Percentiles rank a stretch among this genome's conserved stretches.
phyloP scores from a whole-genome alignment of 1,140 invertebrate genomes.

The Halyomorpha halys region DNA sequence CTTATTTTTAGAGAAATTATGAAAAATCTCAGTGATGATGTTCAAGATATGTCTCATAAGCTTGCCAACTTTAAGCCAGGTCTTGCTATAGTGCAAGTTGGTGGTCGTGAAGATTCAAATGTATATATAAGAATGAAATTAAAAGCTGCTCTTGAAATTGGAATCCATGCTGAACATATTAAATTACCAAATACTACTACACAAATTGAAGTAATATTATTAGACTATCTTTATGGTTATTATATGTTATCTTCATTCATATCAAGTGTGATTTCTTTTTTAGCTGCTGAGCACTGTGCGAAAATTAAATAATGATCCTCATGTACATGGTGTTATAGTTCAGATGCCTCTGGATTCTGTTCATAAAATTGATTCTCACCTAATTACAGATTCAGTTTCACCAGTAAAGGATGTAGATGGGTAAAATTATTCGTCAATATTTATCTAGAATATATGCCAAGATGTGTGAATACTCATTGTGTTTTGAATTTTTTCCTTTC shows the following conservation, averaged over 20 bases:
- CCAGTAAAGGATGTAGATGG: slow-evolving; percentile 92
- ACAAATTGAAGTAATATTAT: slow-evolving; percentile 61
- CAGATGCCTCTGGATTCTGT: slow-evolving; percentile 88
- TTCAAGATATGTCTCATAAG: neutral
- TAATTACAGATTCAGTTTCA: slow-evolving; percentile 75
- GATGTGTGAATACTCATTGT: too few relatives aligned
- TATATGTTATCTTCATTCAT: neutral
- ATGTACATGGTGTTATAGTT: slow-evolving; percentile 90
- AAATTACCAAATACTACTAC: slow-evolving; percentile 71
- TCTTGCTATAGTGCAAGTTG: slow-evolving; percentile 81
- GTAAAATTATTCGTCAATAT: slow-evolving; percentile 39
- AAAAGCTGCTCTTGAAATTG: slow-evolving; percentile 83
- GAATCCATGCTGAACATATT: slow-evolving; percentile 72
- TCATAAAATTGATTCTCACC: slow-evolving; percentile 70
- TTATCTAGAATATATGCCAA: too few relatives aligned
- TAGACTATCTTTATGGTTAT: neutral
- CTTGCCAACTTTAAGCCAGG: slow-evolving; percentile 50
- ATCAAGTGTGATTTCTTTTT: slow-evolving; percentile 22
- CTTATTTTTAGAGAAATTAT: slow-evolving; percentile 2
- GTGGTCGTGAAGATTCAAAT: slow-evolving; percentile 93
- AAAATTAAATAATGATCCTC: slow-evolving; percentile 70
- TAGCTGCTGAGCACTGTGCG: slow-evolving; percentile 58
- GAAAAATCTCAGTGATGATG: neutral
- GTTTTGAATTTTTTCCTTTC: too few relatives aligned
- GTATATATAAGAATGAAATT: slow-evolving; percentile 97